Conservation (phyloP, 1,140 invertebrate species). For the Aphidius gifuensis region DNA sequence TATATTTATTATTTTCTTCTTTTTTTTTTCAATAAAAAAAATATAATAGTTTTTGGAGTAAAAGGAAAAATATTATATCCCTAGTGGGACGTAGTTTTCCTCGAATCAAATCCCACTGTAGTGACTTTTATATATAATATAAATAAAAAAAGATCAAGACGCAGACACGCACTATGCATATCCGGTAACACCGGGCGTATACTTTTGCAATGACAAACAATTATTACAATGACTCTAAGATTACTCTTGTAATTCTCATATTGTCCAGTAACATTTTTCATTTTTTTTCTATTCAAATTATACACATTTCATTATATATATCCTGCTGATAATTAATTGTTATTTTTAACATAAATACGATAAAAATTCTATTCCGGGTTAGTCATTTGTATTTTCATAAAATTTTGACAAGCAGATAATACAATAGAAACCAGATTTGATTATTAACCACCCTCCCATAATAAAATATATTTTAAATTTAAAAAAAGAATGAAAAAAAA, state of each 20-base stretch:
- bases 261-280: not conserved
- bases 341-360: not conserved
- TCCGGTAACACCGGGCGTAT: constrained; percentile 6
- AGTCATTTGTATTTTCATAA: too few relatives aligned
- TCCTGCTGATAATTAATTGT: not conserved
- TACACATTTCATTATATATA: not conserved
- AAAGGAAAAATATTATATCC: constrained; percentile 15
- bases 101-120: constrained; percentile 14
- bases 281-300: not conserved
- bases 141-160: not conserved
- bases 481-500: too few relatives aligned
- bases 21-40: too few relatives aligned
- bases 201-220: not conserved
- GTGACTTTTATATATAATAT: constrained; percentile 6
- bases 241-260: not conserved
- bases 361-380: too few relatives aligned
- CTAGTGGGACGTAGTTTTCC: constrained; percentile 22
- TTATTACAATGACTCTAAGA: not conserved
- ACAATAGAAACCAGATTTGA: too few relatives aligned
- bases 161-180: not conserved
- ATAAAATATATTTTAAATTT: too few relatives aligned
- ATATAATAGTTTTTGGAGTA: not conserved
- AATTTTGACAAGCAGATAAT: too few relatives aligned
- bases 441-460: too few relatives aligned
- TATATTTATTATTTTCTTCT: not conserved